Base-by-base conservation (phyloP, 2,797 vertebrate species). In the Bradypodion ventrale region DNA sequence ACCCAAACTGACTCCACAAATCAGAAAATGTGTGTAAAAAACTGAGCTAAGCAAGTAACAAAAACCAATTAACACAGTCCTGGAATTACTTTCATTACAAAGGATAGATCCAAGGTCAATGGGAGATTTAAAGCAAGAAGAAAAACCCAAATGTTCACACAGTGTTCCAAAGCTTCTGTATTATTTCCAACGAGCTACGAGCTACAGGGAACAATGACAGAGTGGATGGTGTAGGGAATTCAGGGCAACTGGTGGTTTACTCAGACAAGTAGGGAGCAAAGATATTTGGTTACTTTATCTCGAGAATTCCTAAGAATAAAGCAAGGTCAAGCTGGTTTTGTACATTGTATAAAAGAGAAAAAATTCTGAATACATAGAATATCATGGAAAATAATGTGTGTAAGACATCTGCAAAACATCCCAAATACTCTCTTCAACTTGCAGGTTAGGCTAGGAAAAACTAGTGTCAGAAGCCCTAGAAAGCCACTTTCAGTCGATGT, bases 101-200 rank as follows among this genome's bases (percentile, higher is more conserved):
- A 66, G 44, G 15, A n/a, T 65, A 75, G 75, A 35, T 29, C 25
- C 29, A 68, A 75, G 44, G 46, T 65, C 10, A 82, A 63, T 2
- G n/a, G 19, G 32, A 37, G 42, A 49, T 66, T n/a, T 63, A 73
- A 73, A 27, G 10, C 37, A 40, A 27, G 12, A 59, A 35, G 42
- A 78, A 9, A n/a, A 32, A 32, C 56, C 12, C 21, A 60, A 29
- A 63, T 32, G 82, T 29, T 35, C 8, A 59, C 32, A 25, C 5
- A 29, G 29, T 63, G 42, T 75, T 37, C 32, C 74, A 3, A 72
- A 46, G 66, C 81, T 85, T 86, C 29, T n/a, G 32, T 7, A 29
- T 35, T 84, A n/a, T 37, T 75, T 68, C 9, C 82, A 79, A 13
- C 74, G 87, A 76, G 63, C 13, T 15, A 5, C 75, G 44, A 76